These are phyloP conservation scores for Amazona ochrocephala DNA, from an alignment of 2,797 vertebrate species.

Conservation along the genomic window DNA sequence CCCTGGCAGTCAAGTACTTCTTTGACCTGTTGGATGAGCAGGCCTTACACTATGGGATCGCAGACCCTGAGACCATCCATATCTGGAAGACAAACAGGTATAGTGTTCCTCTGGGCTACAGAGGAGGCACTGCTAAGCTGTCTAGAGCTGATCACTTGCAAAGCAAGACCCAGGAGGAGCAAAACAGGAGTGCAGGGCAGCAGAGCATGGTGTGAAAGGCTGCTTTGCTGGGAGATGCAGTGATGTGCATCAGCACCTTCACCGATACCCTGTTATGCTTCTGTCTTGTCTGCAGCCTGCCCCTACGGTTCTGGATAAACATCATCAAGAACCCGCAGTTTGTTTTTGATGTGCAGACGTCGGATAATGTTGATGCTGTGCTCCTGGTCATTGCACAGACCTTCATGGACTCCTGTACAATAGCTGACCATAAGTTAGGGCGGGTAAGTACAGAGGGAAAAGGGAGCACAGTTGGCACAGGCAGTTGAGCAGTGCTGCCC, in stretches of 20 bases:
- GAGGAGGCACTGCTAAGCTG: not conserved
- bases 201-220: not conserved
- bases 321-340: slow-evolving; percentile 99
- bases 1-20: slow-evolving; percentile 96
- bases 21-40: slow-evolving; percentile 97
- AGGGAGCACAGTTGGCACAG: not conserved
- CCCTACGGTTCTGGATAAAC: slow-evolving; percentile 97
- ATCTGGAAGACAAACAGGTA: slow-evolving; percentile 99
- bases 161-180: not conserved
- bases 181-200: not conserved
- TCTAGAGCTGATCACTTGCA: not conserved
- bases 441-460: slow-evolving; percentile 80
- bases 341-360: slow-evolving; percentile 95
- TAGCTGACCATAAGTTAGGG: slow-evolving; percentile 96
- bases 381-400: slow-evolving; percentile 96
- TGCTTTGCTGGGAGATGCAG: not conserved
- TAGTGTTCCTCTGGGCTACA: fast-evolving
- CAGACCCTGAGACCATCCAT: slow-evolving; percentile 93
- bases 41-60: slow-evolving; percentile 87
- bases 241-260: not conserved
- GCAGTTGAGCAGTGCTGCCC: not conserved
- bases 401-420: slow-evolving; percentile 98
- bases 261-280: not conserved
- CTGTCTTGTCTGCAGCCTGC: slow-evolving; percentile 80
- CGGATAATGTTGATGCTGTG: slow-evolving; percentile 93